Evolutionary conservation across 2,797 vertebrate genomes (phyloP), one percentile per base, ranked within the genome.

Genomic region (Semaprochilodus insignis): DNA sequence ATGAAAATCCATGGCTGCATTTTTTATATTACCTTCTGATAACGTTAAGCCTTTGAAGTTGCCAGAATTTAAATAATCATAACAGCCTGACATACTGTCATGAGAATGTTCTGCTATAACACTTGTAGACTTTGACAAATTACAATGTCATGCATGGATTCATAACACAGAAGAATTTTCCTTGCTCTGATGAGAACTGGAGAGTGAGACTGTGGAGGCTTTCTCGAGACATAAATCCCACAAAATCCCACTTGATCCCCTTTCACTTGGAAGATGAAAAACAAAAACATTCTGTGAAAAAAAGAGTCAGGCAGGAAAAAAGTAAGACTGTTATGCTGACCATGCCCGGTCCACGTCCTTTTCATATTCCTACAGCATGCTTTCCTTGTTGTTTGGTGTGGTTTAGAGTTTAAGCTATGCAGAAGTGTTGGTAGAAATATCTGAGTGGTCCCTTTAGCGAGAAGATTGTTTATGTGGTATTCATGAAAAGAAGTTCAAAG

Each of bases 221-320:
- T 48, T 25, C 67, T 70, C 40, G 1, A 70, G 44, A 70, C 11
- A n/a, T 51, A 70, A 51, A 70, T 70, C 44, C 67, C 44, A 70
- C 17, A 70, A 25, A 65, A 65, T 65, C 60, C 60, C 15, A 40
- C 36, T 69, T 72, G 23, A 72, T 72, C 71, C 25, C 2, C 25
- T 73, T 73, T 31, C 52, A 6, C 25, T 31, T 73, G 27, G 31
- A 73, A 55, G 51, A 73, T 73, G 23, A 65, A 65, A 31, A 65
- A 65, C 62, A 66, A 63, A 63, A 71, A 73, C 11, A 71, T 11
- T 36, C 11, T 0, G 25, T 73, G 51, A 10, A 73, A 54, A 27
- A 2, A 11, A 55, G 51, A 25, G 16, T 54, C 67, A 70, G 36
- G 67, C 67, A 71, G 23, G n/a, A 27, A 71, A 69, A 15, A 71